Evolutionary conservation across 2,888 invertebrate genomes (phyloP), one percentile per base, ranked within the genome.

Genomic region (Reticulitermes lucifugus): DNA sequence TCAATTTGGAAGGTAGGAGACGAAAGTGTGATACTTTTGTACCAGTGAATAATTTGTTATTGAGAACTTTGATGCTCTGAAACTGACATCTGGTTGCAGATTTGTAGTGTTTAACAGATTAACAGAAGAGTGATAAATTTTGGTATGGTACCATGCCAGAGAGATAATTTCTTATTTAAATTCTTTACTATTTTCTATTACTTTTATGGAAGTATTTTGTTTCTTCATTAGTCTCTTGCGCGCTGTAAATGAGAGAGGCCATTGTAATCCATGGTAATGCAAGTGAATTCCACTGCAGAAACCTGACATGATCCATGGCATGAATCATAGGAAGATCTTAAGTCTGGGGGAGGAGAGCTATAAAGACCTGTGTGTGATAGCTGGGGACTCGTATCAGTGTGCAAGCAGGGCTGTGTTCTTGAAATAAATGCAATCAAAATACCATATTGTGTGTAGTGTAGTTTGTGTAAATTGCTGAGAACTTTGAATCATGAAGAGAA

Each of bases 41-140:
- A 1, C 0, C 3, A 41, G 41, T 73, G 41, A 25, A 25, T 25
- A 25, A 82, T 35, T 35, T 82, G 46, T 65, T 9, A 65, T 79
- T 82, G 82, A 70, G 59, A 43, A 79, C 3, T 82, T 65, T 43
- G 35, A 82, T 82, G 43, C 41, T 84, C 41, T 81, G n/a, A 51
- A 71, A 71, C 73, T 41, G 60, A 46, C 71, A 77, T 83, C 75
- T 79, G 65, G 80, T 25, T 43, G 79, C 79, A 60, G 43, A n/a
- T 73, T 83, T 51, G 71, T 83, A 70, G 35, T 81, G 18, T 21
- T 83, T 83, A 55, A 70, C 83, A 73, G 60, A 79, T 75, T 85
- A 65, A 77, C 59, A 85, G 79, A 85, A 81, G 55, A 85, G 71
- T 82, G 77, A 83, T 85, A 83, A 79, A 83, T 55, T 79, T 51